Evolutionary conservation across 35 echinoderm and acorn worm species (phyloP), one percentile per base, ranked within the genome.

Genomic region (Strongylocentrotus purpuratus): DNA sequence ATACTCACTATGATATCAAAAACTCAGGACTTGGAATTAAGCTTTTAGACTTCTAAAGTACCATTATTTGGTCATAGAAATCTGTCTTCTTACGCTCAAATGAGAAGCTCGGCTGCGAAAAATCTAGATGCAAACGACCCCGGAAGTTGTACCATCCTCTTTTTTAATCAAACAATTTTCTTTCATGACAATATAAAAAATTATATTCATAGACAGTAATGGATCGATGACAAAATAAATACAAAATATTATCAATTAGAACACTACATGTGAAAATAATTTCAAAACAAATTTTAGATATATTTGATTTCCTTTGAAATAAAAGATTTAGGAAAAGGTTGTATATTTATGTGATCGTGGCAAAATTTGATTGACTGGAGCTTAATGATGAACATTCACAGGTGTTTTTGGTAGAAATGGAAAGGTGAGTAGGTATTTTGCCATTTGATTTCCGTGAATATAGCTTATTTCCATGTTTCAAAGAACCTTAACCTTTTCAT

Each of bases 311-410:
- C 48, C 48, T 50, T 10, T 10, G 48, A 50, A 50, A 50, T 50
- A 50, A 50, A 50, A 50, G 8, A 50, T 50, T 50, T 50, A 50
- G 48, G 13, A 50, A 7, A 50, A 91, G 88, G 88, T 41, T 33
- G 45, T 20, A 31, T 41, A 31, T 41, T 31, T 13, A 91, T 31
- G 88, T 46, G 88, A 46, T 91, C 88, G 88, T 91, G 88, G 88
- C 88, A 91, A 91, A 91, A 31, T 91, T 91, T 91, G 88, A 91
- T 91, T 91, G 88, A 91, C 8, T 46, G 85, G n/a, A 86, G 85
- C 25, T 11, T 12, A 50, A 5, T 50, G 8, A 7, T 50, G 48
- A 50, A 50, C 48, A 50, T 50, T 50, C 13, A 12, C 48, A 12
- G 48, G 48, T 50, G 48, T 50, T 50, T 50, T 50, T 50, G 48